Evolutionary conservation across 2,113 vertebrate genomes (phyloP).

Genomic region (Elachura formosa): DNA sequence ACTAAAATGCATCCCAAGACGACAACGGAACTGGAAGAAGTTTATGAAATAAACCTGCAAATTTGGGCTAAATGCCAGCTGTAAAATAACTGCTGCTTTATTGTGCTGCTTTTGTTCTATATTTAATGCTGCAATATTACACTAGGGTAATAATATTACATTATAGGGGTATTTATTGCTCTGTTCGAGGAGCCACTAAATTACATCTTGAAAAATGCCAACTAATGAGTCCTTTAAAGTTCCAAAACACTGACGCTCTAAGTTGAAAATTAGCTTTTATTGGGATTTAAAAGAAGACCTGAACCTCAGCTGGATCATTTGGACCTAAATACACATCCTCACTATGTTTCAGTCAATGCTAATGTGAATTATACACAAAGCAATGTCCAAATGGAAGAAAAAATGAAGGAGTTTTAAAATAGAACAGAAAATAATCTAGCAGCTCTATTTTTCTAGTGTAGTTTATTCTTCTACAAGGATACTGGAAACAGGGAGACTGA

Average conservation of each 20-base stretch:
- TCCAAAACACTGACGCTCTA: background rate
- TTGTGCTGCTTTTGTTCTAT: background rate
- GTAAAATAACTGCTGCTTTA: background rate
- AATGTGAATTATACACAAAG: background rate
- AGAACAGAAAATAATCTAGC: background rate
- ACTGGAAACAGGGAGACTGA: background rate
- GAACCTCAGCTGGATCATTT: background rate
- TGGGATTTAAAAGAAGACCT: background rate
- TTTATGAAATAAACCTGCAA: background rate
- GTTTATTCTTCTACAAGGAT: background rate
- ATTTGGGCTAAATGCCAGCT: background rate
- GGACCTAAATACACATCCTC: background rate
- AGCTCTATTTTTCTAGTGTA: background rate
- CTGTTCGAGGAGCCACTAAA: background rate
- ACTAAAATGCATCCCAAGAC: background rate
- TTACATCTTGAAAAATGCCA: background rate
- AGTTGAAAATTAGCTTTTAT: background rate
- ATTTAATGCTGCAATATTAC: background rate
- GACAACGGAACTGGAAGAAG: background rate
- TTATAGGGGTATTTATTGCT: background rate
- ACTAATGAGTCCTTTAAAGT: background rate
- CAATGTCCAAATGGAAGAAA: background rate
- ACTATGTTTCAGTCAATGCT: background rate
- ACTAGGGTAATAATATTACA: no score
- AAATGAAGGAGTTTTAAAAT: background rate